Percentiles rank a stretch among this genome's conserved stretches.
Evolutionary conservation across 2,888 invertebrate species (phyloP).

Genomic region (Drepanosiphum platanoidis): DNA sequence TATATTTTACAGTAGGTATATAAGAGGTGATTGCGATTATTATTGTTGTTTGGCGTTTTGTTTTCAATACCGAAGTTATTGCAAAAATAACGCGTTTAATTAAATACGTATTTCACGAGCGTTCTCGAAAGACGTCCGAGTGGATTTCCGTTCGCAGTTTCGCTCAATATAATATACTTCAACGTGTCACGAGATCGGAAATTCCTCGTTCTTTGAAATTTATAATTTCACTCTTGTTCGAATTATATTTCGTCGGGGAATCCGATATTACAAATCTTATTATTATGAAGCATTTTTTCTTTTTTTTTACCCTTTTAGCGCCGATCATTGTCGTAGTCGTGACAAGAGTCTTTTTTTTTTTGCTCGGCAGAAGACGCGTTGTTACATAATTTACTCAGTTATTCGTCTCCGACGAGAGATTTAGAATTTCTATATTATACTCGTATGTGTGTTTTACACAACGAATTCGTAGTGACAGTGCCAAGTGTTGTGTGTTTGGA

Average conservation of each 20-base stretch:
- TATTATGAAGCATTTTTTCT: no score
- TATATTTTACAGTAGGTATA: background rate
- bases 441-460: no score
- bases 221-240: background rate
- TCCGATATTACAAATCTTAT: background rate
- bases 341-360: background rate
- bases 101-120: background rate
- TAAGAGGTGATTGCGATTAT: no score
- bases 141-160: background rate
- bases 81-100: conserved; percentile 3
- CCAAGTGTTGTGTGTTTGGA: no score
- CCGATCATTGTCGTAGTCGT: background rate
- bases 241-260: background rate
- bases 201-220: background rate
- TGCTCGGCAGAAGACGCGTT: background rate
- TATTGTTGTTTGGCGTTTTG: background rate
- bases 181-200: background rate
- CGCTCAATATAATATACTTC: background rate
- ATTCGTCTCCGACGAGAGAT: background rate
- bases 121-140: background rate
- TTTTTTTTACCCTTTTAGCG: no score
- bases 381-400: background rate
- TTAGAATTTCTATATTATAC: no score
- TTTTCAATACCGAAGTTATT: background rate
- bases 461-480: no score